phyloP scores from a whole-genome alignment of 2,113 vertebrate species.

The Pachypanchax playfairii region DNA sequence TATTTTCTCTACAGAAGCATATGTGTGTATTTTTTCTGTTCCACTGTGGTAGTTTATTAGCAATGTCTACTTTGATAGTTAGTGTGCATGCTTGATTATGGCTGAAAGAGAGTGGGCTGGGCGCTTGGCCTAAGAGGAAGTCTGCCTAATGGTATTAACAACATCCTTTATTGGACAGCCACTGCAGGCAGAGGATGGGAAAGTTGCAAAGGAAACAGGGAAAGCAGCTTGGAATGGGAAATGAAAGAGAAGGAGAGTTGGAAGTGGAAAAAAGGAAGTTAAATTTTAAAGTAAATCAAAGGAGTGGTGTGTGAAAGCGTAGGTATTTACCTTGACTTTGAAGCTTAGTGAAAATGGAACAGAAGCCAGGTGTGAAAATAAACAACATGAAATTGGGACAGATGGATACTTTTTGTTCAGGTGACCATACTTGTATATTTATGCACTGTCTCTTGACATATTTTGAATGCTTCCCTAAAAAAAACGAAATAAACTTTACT shows the following conservation, averaged over 20 bases:
- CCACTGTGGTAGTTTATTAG: conserved; percentile 72
- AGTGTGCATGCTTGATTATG: conserved; percentile 76
- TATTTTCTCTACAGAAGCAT: conserved; percentile 40
- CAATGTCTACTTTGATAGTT: conserved; percentile 76
- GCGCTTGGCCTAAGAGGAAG: conserved; percentile 70
- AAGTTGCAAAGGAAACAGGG: conserved; percentile 18
- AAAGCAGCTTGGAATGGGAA: not conserved
- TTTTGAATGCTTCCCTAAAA: conserved; percentile 8
- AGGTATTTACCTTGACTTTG: conserved; percentile 16
- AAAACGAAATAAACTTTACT: conserved; percentile 14
- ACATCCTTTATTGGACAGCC: conserved; percentile 74
- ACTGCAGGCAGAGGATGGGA: conserved; percentile 45
- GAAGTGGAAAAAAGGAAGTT: conserved; percentile 3
- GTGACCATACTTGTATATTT: conserved; percentile 7
- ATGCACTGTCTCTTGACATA: conserved; percentile 19
- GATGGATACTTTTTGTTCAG: conserved; percentile 12
- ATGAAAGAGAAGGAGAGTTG: conserved; percentile 5
- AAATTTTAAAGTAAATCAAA: conserved; percentile 32
- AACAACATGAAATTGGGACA: conserved; percentile 11
- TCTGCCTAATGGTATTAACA: conserved; percentile 79
- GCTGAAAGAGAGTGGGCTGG: conserved; percentile 73
- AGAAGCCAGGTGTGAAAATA: conserved; percentile 24
- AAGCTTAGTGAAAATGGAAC: conserved; percentile 17
- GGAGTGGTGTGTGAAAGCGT: conserved; percentile 13
- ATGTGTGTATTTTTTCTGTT: conserved; percentile 44